phyloP scores from a whole-genome alignment of 1,140 invertebrate species.

The Mylabris phalerata region DNA sequence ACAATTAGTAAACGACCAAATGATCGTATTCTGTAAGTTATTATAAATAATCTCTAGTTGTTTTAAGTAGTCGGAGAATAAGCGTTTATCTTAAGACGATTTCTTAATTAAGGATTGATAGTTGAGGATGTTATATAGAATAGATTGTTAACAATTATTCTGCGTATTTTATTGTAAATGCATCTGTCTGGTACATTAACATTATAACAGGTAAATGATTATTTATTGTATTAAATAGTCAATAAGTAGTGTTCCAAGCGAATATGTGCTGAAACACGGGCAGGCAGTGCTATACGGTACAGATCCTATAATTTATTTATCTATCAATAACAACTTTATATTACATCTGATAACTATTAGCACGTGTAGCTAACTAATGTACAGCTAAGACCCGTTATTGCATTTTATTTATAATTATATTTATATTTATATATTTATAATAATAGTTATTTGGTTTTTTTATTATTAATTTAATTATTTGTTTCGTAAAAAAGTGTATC shows the following conservation, averaged over 20 bases:
- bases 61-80: too few species aligned
- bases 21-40: not conserved
- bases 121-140: not conserved
- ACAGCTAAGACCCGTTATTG: conserved; percentile 17
- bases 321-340: conserved; percentile 19
- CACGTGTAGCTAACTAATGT: conserved; percentile 21
- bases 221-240: conserved; percentile 41
- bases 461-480: not conserved
- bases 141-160: conserved; percentile 22
- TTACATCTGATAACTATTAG: conserved; percentile 28
- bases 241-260: conserved; percentile 41
- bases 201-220: conserved; percentile 42
- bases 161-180: conserved; percentile 40
- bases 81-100: not conserved
- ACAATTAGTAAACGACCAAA: not conserved
- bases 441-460: not conserved
- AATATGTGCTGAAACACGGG: conserved; percentile 41
- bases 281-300: conserved; percentile 44
- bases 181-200: conserved; percentile 38
- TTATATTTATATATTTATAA: not conserved
- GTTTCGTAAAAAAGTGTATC: conserved; percentile 17
- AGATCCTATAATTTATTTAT: conserved; percentile 17
- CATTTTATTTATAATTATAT: not conserved
- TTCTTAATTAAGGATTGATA: not conserved
- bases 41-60: not conserved